phyloP scores from a whole-genome alignment of 2,113 vertebrate genomes.

The Macrotus californicus region DNA sequence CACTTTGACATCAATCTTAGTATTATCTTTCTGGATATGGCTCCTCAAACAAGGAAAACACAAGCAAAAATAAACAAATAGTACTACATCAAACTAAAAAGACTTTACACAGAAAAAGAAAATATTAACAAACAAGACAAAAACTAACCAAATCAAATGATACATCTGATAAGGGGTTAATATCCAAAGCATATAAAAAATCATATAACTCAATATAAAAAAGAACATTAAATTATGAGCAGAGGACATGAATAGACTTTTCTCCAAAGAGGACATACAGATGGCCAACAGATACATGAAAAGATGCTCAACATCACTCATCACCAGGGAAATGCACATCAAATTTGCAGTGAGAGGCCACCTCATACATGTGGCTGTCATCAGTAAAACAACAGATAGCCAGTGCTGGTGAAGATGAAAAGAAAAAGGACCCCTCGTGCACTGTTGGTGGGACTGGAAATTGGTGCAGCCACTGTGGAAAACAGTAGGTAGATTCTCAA shows the following conservation, averaged over 20 bases:
- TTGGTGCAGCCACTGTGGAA: not conserved
- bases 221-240: not conserved
- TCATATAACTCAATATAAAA: not conserved
- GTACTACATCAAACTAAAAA: not conserved
- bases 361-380: not conserved
- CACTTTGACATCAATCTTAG: not conserved
- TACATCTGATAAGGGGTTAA: not conserved
- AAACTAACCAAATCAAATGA: not conserved
- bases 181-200: not conserved
- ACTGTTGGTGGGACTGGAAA: not conserved
- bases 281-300: not conserved
- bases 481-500: not conserved
- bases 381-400: not conserved
- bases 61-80: not conserved
- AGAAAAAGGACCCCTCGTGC: not conserved
- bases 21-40: not conserved
- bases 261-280: not conserved
- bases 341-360: not conserved
- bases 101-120: not conserved
- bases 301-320: not conserved
- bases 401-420: not conserved
- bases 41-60: not conserved
- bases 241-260: not conserved
- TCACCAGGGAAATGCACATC: not conserved
- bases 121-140: not conserved